A percentile compares a stretch with the other conserved stretches of the same genome.
Evolutionary conservation across 2,113 vertebrate species (phyloP).

Genomic region (Cynoglossus semilaevis): DNA sequence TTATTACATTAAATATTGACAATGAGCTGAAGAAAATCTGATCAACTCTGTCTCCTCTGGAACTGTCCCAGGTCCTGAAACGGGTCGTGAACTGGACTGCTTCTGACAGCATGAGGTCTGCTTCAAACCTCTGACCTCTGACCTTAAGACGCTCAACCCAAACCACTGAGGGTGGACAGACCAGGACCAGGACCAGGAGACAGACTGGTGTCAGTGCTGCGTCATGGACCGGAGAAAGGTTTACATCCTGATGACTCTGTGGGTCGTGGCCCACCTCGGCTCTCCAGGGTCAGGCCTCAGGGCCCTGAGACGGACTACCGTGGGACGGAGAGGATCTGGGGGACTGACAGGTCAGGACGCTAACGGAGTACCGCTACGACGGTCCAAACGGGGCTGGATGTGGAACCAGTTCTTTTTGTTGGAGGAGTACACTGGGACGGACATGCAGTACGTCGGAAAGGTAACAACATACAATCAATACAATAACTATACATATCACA

Average conservation of each 20-base stretch:
- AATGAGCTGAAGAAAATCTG: too few relatives aligned
- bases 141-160: slow-evolving; percentile 29
- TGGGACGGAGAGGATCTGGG: slow-evolving; percentile 66
- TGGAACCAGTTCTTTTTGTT: slow-evolving; percentile 98
- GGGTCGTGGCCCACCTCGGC: slow-evolving; percentile 77
- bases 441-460: slow-evolving; percentile 96
- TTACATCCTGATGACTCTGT: slow-evolving; percentile 49
- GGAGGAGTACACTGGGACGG: slow-evolving; percentile 92
- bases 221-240: slow-evolving; percentile 58
- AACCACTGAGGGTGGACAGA: slow-evolving; percentile 33
- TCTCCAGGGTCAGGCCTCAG: slow-evolving; percentile 73
- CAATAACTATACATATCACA: neutral
- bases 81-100: slow-evolving; percentile 1
- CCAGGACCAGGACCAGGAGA: slow-evolving; percentile 23
- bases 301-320: slow-evolving; percentile 83
- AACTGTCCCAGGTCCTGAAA: slow-evolving; percentile 46
- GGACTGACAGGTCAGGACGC: slow-evolving; percentile 55
- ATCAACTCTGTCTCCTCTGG: slow-evolving; percentile 23
- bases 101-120: slow-evolving; percentile 52
- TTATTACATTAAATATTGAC: too few relatives aligned
- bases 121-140: slow-evolving; percentile 48
- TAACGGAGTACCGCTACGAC: slow-evolving; percentile 76
- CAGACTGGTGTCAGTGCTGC: slow-evolving; percentile 17
- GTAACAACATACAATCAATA: slow-evolving; percentile 63
- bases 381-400: slow-evolving; percentile 97